phyloP scores from a whole-genome alignment of 2,888 invertebrate species.

The Torymus auratus region DNA sequence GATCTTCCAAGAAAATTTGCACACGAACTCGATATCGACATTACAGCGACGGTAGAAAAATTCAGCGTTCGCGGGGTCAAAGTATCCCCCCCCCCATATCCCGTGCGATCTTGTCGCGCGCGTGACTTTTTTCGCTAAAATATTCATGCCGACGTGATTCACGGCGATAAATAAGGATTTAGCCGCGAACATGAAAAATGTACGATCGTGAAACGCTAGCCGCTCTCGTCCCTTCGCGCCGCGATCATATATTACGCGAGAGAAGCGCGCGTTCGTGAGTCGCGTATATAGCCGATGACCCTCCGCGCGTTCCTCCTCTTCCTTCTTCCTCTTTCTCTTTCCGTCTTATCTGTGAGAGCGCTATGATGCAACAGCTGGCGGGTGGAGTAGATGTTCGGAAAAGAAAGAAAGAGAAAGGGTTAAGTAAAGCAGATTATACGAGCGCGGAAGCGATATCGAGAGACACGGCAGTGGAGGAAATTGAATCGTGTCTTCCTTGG shows the following conservation, averaged over 20 bases:
- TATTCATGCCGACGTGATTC: conserved; percentile 65
- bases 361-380: conserved; percentile 45
- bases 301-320: conserved; percentile 56
- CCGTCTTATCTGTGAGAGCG: neutral
- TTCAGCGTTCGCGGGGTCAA: conserved; percentile 1
- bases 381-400: neutral
- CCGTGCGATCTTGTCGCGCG: conserved; percentile 42
- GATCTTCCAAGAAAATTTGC: conserved; percentile 56
- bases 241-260: conserved; percentile 59
- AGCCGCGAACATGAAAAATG: conserved; percentile 62
- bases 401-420: conserved; percentile 21
- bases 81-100: neutral
- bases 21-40: too few species aligned
- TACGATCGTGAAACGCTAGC: conserved; percentile 46
- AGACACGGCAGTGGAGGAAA: conserved; percentile 15
- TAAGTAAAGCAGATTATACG: conserved; percentile 36
- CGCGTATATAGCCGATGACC: conserved; percentile 61
- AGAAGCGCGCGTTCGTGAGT: conserved; percentile 52
- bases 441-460: neutral
- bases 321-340: conserved; percentile 14
- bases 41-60: too few species aligned
- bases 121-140: conserved; percentile 58
- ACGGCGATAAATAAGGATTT: conserved; percentile 64
- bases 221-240: conserved; percentile 53
- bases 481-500: conserved; percentile 28